These are phyloP conservation scores for Eupithecia abbreviata DNA, from an alignment of 2,888 invertebrate genomes.

Conservation along the genomic window DNA sequence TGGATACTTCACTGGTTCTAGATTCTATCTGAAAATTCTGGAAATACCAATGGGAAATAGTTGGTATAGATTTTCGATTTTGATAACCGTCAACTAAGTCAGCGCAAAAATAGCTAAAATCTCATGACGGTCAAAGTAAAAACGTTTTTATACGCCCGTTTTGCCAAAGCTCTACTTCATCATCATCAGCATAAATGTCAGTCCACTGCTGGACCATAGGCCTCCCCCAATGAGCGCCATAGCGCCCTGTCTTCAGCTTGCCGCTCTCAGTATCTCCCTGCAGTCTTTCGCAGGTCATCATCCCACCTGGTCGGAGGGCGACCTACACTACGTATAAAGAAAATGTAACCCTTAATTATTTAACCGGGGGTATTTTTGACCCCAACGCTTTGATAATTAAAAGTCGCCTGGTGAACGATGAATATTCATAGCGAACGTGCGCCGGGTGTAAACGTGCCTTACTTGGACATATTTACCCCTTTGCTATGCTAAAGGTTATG, in stretches of 20 bases:
- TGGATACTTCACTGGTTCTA: conserved; percentile 3
- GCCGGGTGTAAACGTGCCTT: conserved; percentile 17
- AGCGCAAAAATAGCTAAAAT: background rate
- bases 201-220: too few species aligned
- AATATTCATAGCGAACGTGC: conserved; percentile 37
- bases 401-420: conserved; percentile 26
- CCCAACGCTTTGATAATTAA: conserved; percentile 32
- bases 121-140: too few species aligned
- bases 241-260: too few species aligned
- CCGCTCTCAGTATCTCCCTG: too few species aligned
- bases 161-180: too few species aligned
- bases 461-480: conserved; percentile 13
- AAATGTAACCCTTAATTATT: conserved; percentile 18
- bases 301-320: too few species aligned
- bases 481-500: conserved; percentile 2
- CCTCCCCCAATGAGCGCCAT: too few species aligned
- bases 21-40: conserved; percentile 4
- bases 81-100: background rate
- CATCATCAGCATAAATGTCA: too few species aligned
- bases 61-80: background rate
- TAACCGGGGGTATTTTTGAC: conserved; percentile 31
- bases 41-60: background rate
- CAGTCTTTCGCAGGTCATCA: too few species aligned
- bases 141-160: too few species aligned
- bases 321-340: background rate